These are phyloP conservation scores for Dexiosoma caninum DNA, from an alignment of 2,888 invertebrate genomes.

Conservation along the genomic window DNA sequence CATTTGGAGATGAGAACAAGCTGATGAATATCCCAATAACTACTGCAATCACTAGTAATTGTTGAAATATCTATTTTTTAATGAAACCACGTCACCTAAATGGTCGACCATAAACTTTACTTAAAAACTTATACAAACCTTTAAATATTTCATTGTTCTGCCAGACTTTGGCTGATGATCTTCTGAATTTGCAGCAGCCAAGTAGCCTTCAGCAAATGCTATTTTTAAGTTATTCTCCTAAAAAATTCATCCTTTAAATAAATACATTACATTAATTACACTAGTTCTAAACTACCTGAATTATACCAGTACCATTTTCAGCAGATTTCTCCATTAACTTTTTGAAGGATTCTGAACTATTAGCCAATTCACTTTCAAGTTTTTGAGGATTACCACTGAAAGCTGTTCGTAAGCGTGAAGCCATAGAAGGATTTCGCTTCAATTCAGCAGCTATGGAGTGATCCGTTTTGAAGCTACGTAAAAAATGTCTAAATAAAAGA, in stretches of 20 bases:
- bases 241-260: background rate
- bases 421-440: constrained; percentile 84
- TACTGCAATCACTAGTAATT: constrained; percentile 84
- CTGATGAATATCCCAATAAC: constrained; percentile 88
- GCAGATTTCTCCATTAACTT: constrained; percentile 69
- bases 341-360: constrained; percentile 71
- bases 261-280: background rate
- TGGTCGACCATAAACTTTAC: background rate
- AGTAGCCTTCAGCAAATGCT: constrained; percentile 94
- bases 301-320: constrained; percentile 64
- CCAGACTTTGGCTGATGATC: constrained; percentile 78
- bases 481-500: constrained; percentile 71
- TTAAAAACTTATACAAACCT: constrained; percentile 67
- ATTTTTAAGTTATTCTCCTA: constrained; percentile 88
- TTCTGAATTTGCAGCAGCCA: constrained; percentile 82
- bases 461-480: constrained; percentile 88
- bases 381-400: constrained; percentile 69
- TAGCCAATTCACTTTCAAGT: constrained; percentile 67
- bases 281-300: constrained; percentile 62
- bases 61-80: constrained; percentile 82
- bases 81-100: constrained; percentile 25
- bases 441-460: constrained; percentile 84
- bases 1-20: constrained; percentile 85
- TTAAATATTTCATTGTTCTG: constrained; percentile 80
- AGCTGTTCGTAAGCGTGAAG: constrained; percentile 82